Base-by-base conservation (phyloP, 2,888 invertebrate genomes). In the Coelopa pilipes region DNA sequence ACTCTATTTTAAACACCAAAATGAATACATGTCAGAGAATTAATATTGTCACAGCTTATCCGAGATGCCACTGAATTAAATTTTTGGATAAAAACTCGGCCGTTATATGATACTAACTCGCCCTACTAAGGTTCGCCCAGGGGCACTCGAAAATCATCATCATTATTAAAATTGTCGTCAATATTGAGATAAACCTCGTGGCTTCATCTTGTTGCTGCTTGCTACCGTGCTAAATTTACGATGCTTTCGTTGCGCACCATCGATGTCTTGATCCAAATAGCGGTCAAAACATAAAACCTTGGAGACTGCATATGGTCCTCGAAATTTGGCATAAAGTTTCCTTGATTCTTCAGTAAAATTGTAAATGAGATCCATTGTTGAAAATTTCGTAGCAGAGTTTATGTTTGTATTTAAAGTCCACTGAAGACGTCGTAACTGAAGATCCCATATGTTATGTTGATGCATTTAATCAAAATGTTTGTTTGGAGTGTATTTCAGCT, bases 151-250 rank as follows among this genome's bases (percentile, higher is more conserved):
- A 57, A 66, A 47, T 65, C 67, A 1, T 46, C 62, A 17, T 73
- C 47, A 1, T 73, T 66, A 24, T 73, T 66, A 24, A 60, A 73
- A 19, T 59, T 62, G 7, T 73, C 73, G 53, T 76, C 74, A 2
- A 76, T 24, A 13, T 75, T 70, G 0, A 74, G 75, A 47, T 60
- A 73, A 45, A 78, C 21, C 12, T 47, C 53, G 76, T 12, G 76
- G 59, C 45, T 76, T 78, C 57, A 78, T 13, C 34, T 75, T 75
- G 11, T 76, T 76, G 24, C 74, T 76, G 68, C 75, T 76, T 0
- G 68, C 67, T 1, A 76, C 47, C 11, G 57, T 17, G 19, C 57
- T 57, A 19, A 57, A 57, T n/a, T 62, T 66, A 4, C 74, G 65
- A 10, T 72, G 66, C 3, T 69, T 73, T 4, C 19, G 73, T 69